Base-by-base conservation (phyloP, 2,113 vertebrate genomes). In the Thunnus maccoyii region DNA sequence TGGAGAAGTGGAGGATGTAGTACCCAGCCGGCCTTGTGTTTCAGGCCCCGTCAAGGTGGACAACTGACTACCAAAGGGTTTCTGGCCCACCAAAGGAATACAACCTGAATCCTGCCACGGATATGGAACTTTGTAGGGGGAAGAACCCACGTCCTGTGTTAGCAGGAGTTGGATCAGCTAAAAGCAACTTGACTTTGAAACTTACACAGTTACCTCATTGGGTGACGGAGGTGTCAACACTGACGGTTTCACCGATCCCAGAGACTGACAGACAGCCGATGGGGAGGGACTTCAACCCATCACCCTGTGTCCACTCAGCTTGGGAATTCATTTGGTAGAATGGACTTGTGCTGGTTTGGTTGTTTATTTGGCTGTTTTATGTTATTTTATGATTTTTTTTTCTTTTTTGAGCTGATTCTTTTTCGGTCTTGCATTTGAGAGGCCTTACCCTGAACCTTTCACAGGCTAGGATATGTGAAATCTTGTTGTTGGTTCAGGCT, bases 31-130 rank as follows among this genome's bases (percentile, higher is more conserved):
- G 72, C 78, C 96, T 0, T 83, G 91, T 2, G 95, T 96, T 85
- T 94, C 94, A 55, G 94, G 94, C 87, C 96, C 96, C 0, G 95
- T 95, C 86, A 98, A 96, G 95, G 96, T 95, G 1, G 97, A 97
- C 63, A 96, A 97, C 92, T 98, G 94, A 98, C 84, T 55, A 84
- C 85, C 79, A 80, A 87, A 82, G 82, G 80, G 77, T 69, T 52
- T 27, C 79, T 70, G 57, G 74, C 68, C 84, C 84, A 62, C 89
- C 85, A 86, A 86, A 92, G 76, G 83, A 89, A 79, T 64, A 76
- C 66, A 73, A 76, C 88, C 82, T 52, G 80, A 89, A 85, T 88
- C 80, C 83, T 88, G 82, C 90, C 90, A 74, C 54, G 46, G 75
- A 88, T 76, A 72, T 77, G 78, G 83, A 67, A 83, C 83, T 84